Evolutionary conservation across 2,797 vertebrate genomes (phyloP), one percentile per base, ranked within the genome.

Genomic region (Brachymystax lenok): DNA sequence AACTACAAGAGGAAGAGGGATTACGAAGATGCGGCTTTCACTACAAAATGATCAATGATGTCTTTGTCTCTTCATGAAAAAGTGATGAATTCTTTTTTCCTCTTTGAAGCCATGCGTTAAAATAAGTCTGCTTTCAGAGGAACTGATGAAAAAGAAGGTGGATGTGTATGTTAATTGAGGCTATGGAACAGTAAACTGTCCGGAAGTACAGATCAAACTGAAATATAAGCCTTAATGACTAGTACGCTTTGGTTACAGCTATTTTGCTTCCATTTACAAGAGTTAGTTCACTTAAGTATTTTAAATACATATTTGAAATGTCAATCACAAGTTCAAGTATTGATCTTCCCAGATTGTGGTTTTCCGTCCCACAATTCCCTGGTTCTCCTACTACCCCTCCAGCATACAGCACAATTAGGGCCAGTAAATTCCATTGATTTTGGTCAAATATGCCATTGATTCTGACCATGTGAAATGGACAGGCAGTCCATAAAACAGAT

Each of bases 401-500:
- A 63, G 21, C n/a, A 13, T 3, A 12, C 56, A 78, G 82, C 85
- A 85, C 84, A 92, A 91, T 91, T 86, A 89, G 86, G 83, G 82
- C 88, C 74, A 86, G 88, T 89, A 91, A 91, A 91, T 90, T 89
- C 84, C n/a, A 91, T 91, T 85, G 88, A 90, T 91, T 91, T 88
- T 76, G 80, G 85, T 87, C 84, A 91, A 82, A 88, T 79, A 83
- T 35, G 71, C 71, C 90, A 93, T 92, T 91, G 91, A 94, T 93
- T 83, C 90, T 89, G 86, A 75, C 79, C 91, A 89, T 90, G 81
- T 86, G 85, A 92, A 89, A 87, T 82, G 91, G 86, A 86, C 82
- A 61, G 86, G 89, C 88, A 94, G 92, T 95, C 91, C 88, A 93
- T 94, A 94, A 94, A 94, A 91, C 83, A 90, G 90, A 93, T 94